These are phyloP conservation scores for Selene dorsalis DNA, from an alignment of 2,797 vertebrate species.

Conservation along the genomic window DNA sequence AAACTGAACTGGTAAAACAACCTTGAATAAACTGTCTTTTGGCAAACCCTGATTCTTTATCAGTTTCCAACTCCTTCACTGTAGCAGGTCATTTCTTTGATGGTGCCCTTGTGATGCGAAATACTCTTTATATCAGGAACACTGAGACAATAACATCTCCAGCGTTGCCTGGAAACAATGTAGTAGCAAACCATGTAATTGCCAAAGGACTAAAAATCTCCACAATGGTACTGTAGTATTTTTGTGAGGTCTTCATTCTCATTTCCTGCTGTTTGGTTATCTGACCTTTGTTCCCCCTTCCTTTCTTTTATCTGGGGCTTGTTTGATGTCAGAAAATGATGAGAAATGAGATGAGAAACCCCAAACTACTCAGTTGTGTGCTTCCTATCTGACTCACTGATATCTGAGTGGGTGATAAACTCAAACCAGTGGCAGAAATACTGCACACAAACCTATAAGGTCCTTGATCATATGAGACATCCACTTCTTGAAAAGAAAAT, in stretches of 20 bases:
- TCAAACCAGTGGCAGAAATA: neutral
- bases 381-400: neutral
- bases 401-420: neutral
- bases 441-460: neutral
- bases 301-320: neutral
- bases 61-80: slow-evolving; percentile 9
- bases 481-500: neutral
- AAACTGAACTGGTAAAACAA: neutral
- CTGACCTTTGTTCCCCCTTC: neutral
- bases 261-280: neutral
- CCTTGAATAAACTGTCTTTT: neutral
- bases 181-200: neutral
- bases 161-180: slow-evolving; percentile 23
- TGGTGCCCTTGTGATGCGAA: slow-evolving; percentile 2
- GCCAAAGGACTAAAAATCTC: neutral
- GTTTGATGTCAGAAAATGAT: neutral
- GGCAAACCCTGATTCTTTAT: neutral
- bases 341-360: neutral
- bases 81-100: slow-evolving; percentile 13
- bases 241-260: neutral
- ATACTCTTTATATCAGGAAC: neutral
- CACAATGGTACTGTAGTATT: neutral
- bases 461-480: neutral
- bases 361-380: neutral
- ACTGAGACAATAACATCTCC: slow-evolving; percentile 16